Conservation (phyloP, 2,888 invertebrate genomes). For the Neocrepidodera transversa region DNA sequence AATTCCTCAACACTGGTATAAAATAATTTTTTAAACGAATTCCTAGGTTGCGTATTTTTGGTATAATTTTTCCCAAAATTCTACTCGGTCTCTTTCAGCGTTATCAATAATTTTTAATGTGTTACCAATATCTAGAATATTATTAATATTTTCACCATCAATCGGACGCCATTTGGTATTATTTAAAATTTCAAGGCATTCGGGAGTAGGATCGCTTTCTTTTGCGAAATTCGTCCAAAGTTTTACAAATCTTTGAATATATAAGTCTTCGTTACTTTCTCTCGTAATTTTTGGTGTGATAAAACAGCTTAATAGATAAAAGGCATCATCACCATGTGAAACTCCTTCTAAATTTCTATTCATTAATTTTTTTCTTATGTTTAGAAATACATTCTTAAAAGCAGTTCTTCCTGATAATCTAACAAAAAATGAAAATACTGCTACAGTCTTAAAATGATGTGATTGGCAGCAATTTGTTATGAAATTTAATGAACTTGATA, state of each 20-base stretch:
- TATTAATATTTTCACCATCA: constrained; percentile 38
- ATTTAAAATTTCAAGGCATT: constrained; percentile 39
- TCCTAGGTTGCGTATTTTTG: not conserved
- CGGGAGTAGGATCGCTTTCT: constrained; percentile 48
- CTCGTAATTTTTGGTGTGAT: constrained; percentile 33
- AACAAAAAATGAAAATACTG: constrained; percentile 39
- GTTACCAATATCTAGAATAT: constrained; percentile 49
- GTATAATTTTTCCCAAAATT: constrained; percentile 49
- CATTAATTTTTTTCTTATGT: constrained; percentile 29
- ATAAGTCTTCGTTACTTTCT: constrained; percentile 45
- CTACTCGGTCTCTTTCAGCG: constrained; percentile 47
- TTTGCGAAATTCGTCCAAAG: constrained; percentile 55
- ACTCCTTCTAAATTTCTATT: constrained; percentile 41
- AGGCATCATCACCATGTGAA: constrained; percentile 52
- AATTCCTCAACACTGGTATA: no score
- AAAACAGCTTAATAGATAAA: constrained; percentile 47
- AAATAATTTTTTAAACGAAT: no score
- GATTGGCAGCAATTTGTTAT: constrained; percentile 42
- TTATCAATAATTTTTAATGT: constrained; percentile 43
- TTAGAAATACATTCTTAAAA: constrained; percentile 34
- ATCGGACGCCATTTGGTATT: constrained; percentile 48
- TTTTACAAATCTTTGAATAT: constrained; percentile 48
- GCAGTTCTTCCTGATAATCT: constrained; percentile 37
- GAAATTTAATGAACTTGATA: constrained; percentile 47
- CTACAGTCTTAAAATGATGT: constrained; percentile 40